Evolutionary conservation across 1,140 invertebrate genomes (phyloP).

Genomic region (Acyrthosiphon pisum): DNA sequence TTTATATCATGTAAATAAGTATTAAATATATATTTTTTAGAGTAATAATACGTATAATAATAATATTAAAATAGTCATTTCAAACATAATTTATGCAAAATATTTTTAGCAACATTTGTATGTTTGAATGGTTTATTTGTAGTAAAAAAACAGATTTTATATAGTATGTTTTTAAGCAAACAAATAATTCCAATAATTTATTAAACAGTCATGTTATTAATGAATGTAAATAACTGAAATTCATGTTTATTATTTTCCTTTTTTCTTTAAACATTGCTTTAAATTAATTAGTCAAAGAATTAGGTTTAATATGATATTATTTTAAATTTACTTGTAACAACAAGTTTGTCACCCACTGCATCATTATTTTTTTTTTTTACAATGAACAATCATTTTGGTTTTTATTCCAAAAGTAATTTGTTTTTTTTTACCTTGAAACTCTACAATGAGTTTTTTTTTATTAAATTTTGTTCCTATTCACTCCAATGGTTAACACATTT

Average conservation of each 20-base stretch:
- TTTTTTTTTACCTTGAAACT: constrained; percentile 14
- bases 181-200: constrained; percentile 50
- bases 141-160: constrained; percentile 38
- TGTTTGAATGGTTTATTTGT: constrained; percentile 36
- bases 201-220: constrained; percentile 37
- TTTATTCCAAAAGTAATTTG: constrained; percentile 45
- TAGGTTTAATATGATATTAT: constrained; percentile 1
- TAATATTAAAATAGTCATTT: constrained; percentile 45
- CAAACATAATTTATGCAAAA: constrained; percentile 37
- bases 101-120: neutral
- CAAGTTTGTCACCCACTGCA: neutral
- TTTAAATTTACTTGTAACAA: neutral
- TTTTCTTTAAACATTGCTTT: neutral
- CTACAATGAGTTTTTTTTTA: neutral
- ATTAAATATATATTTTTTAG: constrained; percentile 51
- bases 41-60: constrained; percentile 38
- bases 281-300: neutral
- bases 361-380: constrained; percentile 42
- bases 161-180: constrained; percentile 28
- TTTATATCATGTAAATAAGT: constrained; percentile 51
- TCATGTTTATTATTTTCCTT: constrained; percentile 35
- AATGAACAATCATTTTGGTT: constrained; percentile 14
- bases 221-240: neutral
- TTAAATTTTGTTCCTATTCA: constrained; percentile 52
- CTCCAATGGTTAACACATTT: constrained; percentile 34